Evolutionary conservation across 1,140 invertebrate genomes (phyloP).

Genomic region (Drosophila rufa): DNA sequence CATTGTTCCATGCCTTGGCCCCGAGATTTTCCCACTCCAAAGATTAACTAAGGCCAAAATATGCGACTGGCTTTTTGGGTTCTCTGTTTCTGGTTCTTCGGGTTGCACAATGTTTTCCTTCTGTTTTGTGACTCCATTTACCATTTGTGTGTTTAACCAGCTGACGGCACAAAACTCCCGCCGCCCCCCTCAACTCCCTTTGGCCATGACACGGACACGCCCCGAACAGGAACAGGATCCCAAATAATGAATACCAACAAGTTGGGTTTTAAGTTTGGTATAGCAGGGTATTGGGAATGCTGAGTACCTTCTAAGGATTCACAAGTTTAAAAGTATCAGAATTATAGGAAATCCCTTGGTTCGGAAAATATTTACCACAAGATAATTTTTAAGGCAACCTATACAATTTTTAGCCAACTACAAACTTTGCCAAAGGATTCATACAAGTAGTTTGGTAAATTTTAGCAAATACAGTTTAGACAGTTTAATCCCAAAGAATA

Average conservation of each 20-base stretch:
- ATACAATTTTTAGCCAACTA: no score
- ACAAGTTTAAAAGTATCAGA: no score
- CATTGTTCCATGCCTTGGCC: constrained; percentile 4
- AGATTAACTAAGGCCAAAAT: constrained; percentile 52
- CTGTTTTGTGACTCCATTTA: constrained; percentile 54
- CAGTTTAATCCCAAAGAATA: not conserved
- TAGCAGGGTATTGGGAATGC: not conserved
- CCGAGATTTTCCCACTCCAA: constrained; percentile 7
- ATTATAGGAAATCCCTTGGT: not conserved
- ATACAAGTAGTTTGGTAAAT: no score
- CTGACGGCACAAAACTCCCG: constrained; percentile 39
- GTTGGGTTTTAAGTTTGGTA: not conserved
- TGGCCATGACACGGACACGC: constrained; percentile 34
- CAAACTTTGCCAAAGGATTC: no score
- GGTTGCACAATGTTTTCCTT: constrained; percentile 51
- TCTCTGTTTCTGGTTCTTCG: constrained; percentile 14
- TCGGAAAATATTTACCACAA: not conserved
- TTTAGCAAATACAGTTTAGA: no score
- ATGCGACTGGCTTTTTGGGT: constrained; percentile 41
- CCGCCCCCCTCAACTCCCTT: not conserved
- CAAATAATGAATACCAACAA: constrained; percentile 56
- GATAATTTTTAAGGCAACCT: not conserved
- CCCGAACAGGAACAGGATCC: constrained; percentile 37
- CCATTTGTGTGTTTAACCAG: constrained; percentile 56
- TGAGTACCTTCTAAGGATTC: constrained; percentile 11